Base-by-base conservation (phyloP, 2,113 vertebrate genomes). In the Dunckerocampus dactyliophorus region DNA sequence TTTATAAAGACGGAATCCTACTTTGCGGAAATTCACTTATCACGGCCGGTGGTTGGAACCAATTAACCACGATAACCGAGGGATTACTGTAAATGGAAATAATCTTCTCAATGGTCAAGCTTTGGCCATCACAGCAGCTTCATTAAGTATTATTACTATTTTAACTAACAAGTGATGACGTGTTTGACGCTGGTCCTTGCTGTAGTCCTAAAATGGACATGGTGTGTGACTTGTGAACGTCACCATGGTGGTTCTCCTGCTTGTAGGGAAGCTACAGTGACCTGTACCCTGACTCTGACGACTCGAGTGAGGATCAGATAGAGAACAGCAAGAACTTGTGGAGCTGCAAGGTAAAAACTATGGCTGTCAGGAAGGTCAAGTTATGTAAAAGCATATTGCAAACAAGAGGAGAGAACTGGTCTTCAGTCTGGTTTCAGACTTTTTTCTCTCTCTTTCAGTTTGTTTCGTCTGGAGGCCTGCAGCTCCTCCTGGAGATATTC, bases 281-380 rank as follows among this genome's bases (percentile, higher is more conserved):
- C 63, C 89, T 98, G 70, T 99, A 99, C 82, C 96, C 97, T 37
- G 97, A 99, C 82, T 99, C 97, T 0, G 97, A 99, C 68, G 97
- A 99, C 83, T 99, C 97, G 10, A 96, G 94, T 66, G 97, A 99
- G 80, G 96, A 98, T 87, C 96, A 98, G 87, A 97, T 99, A 57
- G 97, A 99, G 85, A 99, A 99, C 59, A 98, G 96, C 90, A 99
- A 99, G 89, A 99, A 98, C 89, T 94, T 94, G 0, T 99, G 97
- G 97, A 98, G 95, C 87, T 98, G 97, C 93, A 99, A 99, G 95
- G 97, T 99, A 21, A 49, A n/a, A 10, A 20, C 12, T 22, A 20
- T 6, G 9, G 31, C 13, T 7, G n/a, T 19, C 31, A 37, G 52
- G 4, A 54, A 54, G 28, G 31, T 31, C 17, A n/a, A 24, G 16